Base-by-base conservation (phyloP, 2,797 vertebrate genomes). In the Paratrypauchen microcephalus region DNA sequence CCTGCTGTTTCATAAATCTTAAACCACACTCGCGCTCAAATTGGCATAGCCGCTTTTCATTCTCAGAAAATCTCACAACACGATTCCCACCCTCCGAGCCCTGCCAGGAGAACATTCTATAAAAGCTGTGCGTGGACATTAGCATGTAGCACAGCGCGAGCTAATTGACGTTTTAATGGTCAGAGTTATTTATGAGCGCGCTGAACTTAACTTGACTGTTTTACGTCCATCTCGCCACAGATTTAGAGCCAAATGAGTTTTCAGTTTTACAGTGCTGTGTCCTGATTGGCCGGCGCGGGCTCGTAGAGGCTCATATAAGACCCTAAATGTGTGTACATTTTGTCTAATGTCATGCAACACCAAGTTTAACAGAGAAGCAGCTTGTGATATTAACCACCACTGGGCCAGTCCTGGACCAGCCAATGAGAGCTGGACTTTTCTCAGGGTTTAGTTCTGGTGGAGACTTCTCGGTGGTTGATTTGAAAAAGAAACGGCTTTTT, bases 181-280 rank as follows among this genome's bases (percentile, higher is more conserved):
- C 61, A 65, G 70, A 39, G n/a, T 86, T 65, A 87, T 92, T 92
- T 90, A 91, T 74, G 77, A 78, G 77, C 68, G 72, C 66, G 77
- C 77, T 81, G 78, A 88, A 85, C 79, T 81, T 85, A 92, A 92
- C 91, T 90, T 90, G 89, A 81, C 67, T 55, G 81, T 82, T 90
- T 87, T 81, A 83, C 80, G 82, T 78, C 75, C 81, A 78, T 78
- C 69, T 69, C 66, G 77, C 80, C 86, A 81, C 75, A 60, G 62
- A 79, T 73, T 81, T 59, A 70, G 71, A 70, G 86, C 72, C 72
- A 85, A 88, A 87, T 84, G 83, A 60, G 73, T 62, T 72, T 41
- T 32, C 69, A 69, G 21, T 69, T 86, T 83, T 45, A 16, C 41
- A 45, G 41, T 2, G 41, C 41, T 80, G 80, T 85, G n/a, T 83